A percentile compares a stretch with the other conserved stretches of the same genome.
Conservation (phyloP, 23 tunicate species). For the Ciona savignyi region DNA sequence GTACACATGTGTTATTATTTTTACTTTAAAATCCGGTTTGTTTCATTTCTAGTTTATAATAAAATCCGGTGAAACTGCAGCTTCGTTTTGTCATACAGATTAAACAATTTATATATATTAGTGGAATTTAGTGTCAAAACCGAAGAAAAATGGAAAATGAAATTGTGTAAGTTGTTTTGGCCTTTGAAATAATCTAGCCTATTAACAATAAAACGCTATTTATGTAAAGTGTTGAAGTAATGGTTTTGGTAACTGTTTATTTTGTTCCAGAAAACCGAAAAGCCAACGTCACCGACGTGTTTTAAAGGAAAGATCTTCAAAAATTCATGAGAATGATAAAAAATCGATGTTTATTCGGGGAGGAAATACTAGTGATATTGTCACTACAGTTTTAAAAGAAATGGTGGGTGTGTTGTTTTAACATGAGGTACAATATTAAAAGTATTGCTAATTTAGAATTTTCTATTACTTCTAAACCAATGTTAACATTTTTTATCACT, state of each 20-base stretch:
- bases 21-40: no score
- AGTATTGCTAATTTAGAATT: no score
- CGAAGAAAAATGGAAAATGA: neutral
- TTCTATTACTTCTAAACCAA: no score
- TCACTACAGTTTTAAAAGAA: constrained; percentile 76
- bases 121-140: no score
- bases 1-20: no score
- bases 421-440: no score
- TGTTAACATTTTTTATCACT: no score
- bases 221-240: neutral
- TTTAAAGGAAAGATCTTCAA: constrained; percentile 48
- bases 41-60: no score
- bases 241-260: no score
- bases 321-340: constrained; percentile 91
- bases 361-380: constrained; percentile 65
- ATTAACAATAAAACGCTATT: no score
- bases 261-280: constrained; percentile 44
- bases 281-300: constrained; percentile 44
- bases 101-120: no score
- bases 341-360: constrained; percentile 79
- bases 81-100: neutral
- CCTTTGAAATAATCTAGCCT: no score
- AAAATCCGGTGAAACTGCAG: neutral
- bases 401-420: constrained; percentile 5
- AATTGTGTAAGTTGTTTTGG: neutral